Percentiles rank a stretch among this genome's conserved stretches.
phyloP scores from a whole-genome alignment of 2,113 vertebrate species.

The Lanius ludovicianus region DNA sequence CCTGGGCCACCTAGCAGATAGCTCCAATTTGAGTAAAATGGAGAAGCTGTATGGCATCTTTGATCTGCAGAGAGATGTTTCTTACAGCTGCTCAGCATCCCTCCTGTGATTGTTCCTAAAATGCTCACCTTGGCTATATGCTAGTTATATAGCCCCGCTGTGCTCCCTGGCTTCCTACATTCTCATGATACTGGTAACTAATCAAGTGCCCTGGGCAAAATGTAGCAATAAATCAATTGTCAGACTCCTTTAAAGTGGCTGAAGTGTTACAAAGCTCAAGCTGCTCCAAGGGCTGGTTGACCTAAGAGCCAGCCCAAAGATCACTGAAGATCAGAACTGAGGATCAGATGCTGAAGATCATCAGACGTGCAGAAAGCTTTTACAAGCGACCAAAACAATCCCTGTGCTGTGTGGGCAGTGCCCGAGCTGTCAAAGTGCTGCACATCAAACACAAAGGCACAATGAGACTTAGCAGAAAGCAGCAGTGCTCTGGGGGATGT shows the following conservation, averaged over 20 bases:
- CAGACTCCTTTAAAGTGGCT: background rate
- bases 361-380: background rate
- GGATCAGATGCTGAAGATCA: background rate
- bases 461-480: background rate
- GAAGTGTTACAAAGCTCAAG: background rate
- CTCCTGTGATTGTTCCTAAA: background rate
- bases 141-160: background rate
- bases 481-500: fast-evolving
- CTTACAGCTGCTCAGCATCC: background rate
- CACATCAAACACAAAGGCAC: background rate
- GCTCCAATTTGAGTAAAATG: background rate
- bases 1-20: background rate
- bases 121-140: background rate
- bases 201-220: background rate
- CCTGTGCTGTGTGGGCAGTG: background rate
- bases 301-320: background rate
- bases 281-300: background rate
- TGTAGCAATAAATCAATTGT: background rate
- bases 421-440: background rate
- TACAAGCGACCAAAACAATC: background rate
- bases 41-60: background rate
- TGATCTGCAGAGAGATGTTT: background rate
- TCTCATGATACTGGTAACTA: background rate
- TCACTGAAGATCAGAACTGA: background rate
- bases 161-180: background rate